Conservation (phyloP, 2,797 vertebrate species). For the Oreortyx pictus region DNA sequence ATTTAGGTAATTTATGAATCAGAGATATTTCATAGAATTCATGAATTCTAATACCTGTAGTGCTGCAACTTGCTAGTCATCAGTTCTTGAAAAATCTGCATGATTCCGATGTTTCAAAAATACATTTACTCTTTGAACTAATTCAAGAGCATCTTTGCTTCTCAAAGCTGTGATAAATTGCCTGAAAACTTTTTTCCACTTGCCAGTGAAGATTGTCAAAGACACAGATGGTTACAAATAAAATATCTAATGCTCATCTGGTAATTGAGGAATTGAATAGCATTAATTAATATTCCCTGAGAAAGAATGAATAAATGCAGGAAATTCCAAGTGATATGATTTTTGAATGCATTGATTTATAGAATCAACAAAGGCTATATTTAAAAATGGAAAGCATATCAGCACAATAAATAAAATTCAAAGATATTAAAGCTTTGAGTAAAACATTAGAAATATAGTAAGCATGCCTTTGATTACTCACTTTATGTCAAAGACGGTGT, state of each 20-base stretch:
- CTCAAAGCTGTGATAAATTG: not conserved
- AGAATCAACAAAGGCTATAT: not conserved
- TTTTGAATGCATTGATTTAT: not conserved
- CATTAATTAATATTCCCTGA: not conserved
- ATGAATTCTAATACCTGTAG: not conserved
- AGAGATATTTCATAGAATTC: not conserved
- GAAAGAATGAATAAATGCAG: not conserved
- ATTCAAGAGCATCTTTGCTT: not conserved
- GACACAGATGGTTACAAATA: not conserved
- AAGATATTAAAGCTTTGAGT: not conserved
- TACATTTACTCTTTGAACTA: not conserved
- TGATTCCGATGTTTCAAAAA: not conserved
- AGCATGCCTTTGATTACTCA: not conserved
- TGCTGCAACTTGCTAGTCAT: not conserved
- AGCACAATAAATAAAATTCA: not conserved
- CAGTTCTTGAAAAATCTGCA: not conserved
- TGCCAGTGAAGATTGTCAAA: not conserved
- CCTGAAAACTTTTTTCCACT: not conserved
- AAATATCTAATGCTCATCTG: not conserved
- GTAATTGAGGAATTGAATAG: not conserved
- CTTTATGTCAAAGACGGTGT: not conserved
- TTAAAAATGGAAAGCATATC: not conserved
- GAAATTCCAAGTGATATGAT: not conserved
- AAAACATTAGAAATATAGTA: not conserved
- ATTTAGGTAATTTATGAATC: not conserved